Evolutionary conservation across 2,113 vertebrate species (phyloP).

Genomic region (Petroica traversi): DNA sequence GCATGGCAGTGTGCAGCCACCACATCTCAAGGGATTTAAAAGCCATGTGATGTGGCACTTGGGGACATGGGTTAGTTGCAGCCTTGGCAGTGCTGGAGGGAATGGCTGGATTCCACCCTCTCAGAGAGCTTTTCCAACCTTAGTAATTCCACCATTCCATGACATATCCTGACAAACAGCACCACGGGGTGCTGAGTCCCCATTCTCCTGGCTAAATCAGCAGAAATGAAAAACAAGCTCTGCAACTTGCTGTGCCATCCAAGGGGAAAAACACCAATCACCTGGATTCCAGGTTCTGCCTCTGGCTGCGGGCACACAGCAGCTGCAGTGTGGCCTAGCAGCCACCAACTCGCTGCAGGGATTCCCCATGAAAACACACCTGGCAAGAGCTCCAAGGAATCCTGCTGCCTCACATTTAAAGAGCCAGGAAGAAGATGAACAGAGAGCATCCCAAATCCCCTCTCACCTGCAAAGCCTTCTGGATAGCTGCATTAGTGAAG

Average conservation of each 20-base stretch:
- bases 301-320: accelerated
- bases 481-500: slow-evolving; percentile 84
- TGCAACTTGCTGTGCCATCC: neutral
- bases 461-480: slow-evolving; percentile 85
- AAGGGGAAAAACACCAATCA: neutral
- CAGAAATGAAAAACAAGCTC: neutral
- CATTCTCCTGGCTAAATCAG: neutral
- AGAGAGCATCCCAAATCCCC: neutral
- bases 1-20: neutral
- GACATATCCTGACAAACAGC: neutral
- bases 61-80: neutral
- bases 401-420: neutral
- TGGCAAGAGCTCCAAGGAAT: neutral
- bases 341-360: neutral
- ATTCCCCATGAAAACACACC: neutral
- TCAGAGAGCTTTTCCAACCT: neutral
- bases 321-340: accelerated
- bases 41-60: neutral
- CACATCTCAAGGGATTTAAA: neutral
- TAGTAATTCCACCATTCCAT: neutral
- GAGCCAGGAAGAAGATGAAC: neutral
- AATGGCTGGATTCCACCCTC: neutral
- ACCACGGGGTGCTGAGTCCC: accelerated
- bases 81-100: neutral
- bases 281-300: neutral